Evolutionary conservation across 2,113 vertebrate species (phyloP), one percentile per base, ranked within the genome.

Genomic region (Ceratotherium simum): DNA sequence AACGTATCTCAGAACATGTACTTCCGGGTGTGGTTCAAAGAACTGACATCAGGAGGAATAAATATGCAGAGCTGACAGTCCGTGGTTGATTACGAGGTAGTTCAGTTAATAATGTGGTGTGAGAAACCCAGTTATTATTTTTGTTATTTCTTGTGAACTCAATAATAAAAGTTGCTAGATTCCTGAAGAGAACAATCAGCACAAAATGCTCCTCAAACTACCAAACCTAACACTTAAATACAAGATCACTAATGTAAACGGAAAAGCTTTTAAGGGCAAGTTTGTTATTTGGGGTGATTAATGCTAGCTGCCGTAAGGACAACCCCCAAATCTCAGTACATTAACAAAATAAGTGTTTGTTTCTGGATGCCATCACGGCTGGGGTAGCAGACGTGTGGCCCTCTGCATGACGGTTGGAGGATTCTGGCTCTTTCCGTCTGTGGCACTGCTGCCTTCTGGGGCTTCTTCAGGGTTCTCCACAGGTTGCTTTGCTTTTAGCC

Each of bases 81-180:
- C 51, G 92, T 90, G 54, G 36, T n/a, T 89, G 58, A 72, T 39
- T 85, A 48, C 14, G 67, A 94, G 42, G 20, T 39, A 42, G 51
- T 88, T 97, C 6, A 58, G 60, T 79, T 83, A 75, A 62, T 39
- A 51, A 60, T 27, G 14, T 29, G 29, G 1, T 39, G 2, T 64
- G 39, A 76, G 36, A 56, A 83, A 64, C 6, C 21, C 29, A 62
- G n/a, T 78, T 82, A 78, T 92, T 86, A 51, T 85, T 36, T 78
- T 86, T 56, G 16, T 80, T 82, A 83, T 87, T 89, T 76, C 31
- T 96, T 92, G 93, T 75, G 2, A 95, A 82, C 31, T 54, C 39
- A 81, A 4, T 73, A 56, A 14, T 84, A 88, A 95, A 89, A 62
- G 39, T 65, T 81, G 21, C 23, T 42, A 85, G 89, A 82, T 84